Evolutionary conservation across 2,113 vertebrate genomes (phyloP), one percentile per base, ranked within the genome.

Genomic region (Urocitellus parryii): DNA sequence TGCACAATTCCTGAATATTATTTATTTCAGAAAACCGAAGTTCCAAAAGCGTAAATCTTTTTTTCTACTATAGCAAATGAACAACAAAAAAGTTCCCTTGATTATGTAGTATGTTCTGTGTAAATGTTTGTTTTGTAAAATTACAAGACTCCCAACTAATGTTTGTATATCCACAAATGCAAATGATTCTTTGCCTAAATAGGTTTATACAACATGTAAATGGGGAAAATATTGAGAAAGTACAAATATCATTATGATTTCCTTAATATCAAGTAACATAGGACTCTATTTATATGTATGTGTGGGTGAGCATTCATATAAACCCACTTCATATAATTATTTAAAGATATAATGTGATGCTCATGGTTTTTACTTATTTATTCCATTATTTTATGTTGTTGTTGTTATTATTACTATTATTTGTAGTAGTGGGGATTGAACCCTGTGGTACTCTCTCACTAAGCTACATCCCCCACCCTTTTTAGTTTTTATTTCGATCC

Each of bases 91-190:
- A 27, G 10, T 88, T 81, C 17, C 42, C 45, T 79, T 51, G 82
- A 73, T 81, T 51, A 20, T 18, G 17, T 51, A 73, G 5, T 48
- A 81, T 74, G 5, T 3, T 53, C 14, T 88, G 42, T 53, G 37
- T 3, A 96, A 93, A 65, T 42, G 4, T 68, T 93, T 93, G 5
- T 48, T 93, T 51, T 18, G n/a, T 84, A 72, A 88, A 86, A 65
- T 81, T 83, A 68, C n/a, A 10, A 58, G 73, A 91, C 67, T 4
- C 0, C 20, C 70, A 95, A 83, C 24, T 93, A 76, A 79, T 80
- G 12, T 51, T 70, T 79, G 1, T 82, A 3, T 39, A 6, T 77
- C 11, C 6, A 45, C 7, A 20, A 48, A 63, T 27, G 73, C 13
- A 29, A 83, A 48, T 22, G 27, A 77, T 88, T 94, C 13, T 65